phyloP scores from a whole-genome alignment of 1,140 invertebrate species.

The Orius laevigatus region DNA sequence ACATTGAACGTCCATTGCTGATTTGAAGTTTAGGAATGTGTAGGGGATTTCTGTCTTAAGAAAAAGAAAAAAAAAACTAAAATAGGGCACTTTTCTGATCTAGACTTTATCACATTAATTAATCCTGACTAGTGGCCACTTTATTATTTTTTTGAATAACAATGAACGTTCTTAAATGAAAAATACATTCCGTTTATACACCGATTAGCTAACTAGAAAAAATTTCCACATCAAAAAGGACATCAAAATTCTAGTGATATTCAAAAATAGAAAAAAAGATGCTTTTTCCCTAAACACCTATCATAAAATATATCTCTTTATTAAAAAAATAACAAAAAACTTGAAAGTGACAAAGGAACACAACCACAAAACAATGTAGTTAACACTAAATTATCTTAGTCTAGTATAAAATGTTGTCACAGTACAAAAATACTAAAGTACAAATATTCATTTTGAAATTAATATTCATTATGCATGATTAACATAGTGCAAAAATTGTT shows the following conservation, averaged over 20 bases:
- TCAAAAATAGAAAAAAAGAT: slow-evolving; percentile 15
- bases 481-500: slow-evolving; percentile 19
- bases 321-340: slow-evolving; percentile 16
- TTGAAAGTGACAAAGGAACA: slow-evolving; percentile 18
- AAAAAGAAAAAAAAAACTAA: background rate
- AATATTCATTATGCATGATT: slow-evolving; percentile 20
- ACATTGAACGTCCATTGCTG: slow-evolving; percentile 12
- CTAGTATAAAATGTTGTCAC: slow-evolving; percentile 19
- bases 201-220: slow-evolving; percentile 16
- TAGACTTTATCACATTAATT: background rate
- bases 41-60: background rate
- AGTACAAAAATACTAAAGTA: slow-evolving; percentile 23
- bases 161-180: slow-evolving; percentile 12
- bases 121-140: background rate
- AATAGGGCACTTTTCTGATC: slow-evolving; percentile 1
- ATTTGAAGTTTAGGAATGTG: background rate
- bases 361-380: slow-evolving; percentile 18
- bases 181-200: slow-evolving; percentile 9
- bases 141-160: background rate
- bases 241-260: slow-evolving; percentile 16
- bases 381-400: slow-evolving; percentile 18
- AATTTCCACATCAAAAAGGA: slow-evolving; percentile 16
- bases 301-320: slow-evolving; percentile 14
- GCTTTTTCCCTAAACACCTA: slow-evolving; percentile 9
- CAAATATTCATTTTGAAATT: slow-evolving; percentile 20